These are phyloP conservation scores for Saturnia pavonia DNA, from an alignment of 2,888 invertebrate species.

Conservation along the genomic window DNA sequence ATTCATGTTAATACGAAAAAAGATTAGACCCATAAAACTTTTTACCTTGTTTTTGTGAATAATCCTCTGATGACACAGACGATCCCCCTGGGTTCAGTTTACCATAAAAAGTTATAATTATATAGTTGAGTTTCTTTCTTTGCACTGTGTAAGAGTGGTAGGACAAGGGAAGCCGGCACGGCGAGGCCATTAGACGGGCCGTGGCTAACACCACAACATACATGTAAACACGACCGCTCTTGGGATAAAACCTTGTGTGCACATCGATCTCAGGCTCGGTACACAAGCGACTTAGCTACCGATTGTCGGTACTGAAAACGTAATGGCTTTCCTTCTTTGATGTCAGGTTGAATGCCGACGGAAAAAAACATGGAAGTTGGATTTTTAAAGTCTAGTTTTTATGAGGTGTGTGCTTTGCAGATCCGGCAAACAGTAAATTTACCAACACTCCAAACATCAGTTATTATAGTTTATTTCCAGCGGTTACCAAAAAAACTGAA, in stretches of 20 bases:
- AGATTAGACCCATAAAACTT: not conserved
- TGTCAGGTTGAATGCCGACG: conserved; percentile 3
- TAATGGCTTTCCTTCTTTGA: conserved; percentile 11
- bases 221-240: conserved; percentile 60
- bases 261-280: conserved; percentile 18
- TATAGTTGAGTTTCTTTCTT: conserved; percentile 25
- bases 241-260: conserved; percentile 41
- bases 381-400: not conserved
- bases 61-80: no score
- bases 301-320: conserved; percentile 7
- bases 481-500: no score
- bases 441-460: no score
- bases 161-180: conserved; percentile 49
- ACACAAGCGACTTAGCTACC: conserved; percentile 18
- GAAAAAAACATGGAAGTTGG: not conserved
- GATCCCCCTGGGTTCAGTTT: not conserved
- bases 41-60: not conserved
- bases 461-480: no score
- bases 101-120: not conserved
- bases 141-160: conserved; percentile 31
- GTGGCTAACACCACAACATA: conserved; percentile 60
- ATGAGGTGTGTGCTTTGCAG: not conserved
- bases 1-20: not conserved
- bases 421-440: no score
- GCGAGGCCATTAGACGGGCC: conserved; percentile 57